A percentile compares a stretch with the other conserved stretches of the same genome.
Evolutionary conservation across 2,797 vertebrate species (phyloP).

Genomic region (Fistularia tabacaria): DNA sequence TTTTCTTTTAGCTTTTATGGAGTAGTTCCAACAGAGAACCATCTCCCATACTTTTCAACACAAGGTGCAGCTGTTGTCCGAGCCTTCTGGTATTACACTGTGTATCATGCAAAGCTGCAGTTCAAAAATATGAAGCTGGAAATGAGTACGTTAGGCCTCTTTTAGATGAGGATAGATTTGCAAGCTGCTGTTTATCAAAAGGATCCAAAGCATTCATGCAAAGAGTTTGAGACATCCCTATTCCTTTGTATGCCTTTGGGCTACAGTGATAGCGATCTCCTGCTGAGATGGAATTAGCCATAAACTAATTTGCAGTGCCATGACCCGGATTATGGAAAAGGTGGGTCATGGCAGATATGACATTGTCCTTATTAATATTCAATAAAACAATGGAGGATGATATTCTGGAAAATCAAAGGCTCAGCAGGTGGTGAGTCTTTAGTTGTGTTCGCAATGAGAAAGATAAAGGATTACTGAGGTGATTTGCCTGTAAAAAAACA

Average conservation of each 20-base stretch:
- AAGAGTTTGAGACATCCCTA: conserved; percentile 38
- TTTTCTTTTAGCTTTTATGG: too few relatives aligned
- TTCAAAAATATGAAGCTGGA: not conserved
- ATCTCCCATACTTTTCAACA: not conserved
- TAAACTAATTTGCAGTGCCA: conserved; percentile 64
- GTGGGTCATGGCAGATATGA: conserved; percentile 68
- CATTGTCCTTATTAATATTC: conserved; percentile 69
- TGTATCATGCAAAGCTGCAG: not conserved
- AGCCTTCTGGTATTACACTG: conserved; percentile 1
- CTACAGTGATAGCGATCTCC: conserved; percentile 63
- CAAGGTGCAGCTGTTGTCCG: too few relatives aligned
- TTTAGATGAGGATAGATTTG: conserved; percentile 1
- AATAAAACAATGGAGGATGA: conserved; percentile 67
- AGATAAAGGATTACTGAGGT: conserved; percentile 49
- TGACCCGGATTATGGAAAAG: conserved; percentile 66
- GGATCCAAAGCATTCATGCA: conserved; percentile 36
- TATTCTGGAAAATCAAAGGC: conserved; percentile 54
- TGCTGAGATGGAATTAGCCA: conserved; percentile 68
- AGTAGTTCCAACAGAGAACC: too few relatives aligned
- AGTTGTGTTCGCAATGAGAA: conserved; percentile 38
- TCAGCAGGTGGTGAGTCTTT: conserved; percentile 60
- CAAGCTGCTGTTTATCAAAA: conserved; percentile 40
- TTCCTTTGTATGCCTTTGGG: conserved; percentile 56
- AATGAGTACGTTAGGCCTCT: conserved; percentile 2
- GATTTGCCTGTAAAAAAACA: conserved; percentile 28